These are phyloP conservation scores for Edolisoma coerulescens DNA, from an alignment of 2,113 vertebrate genomes.

Conservation along the genomic window DNA sequence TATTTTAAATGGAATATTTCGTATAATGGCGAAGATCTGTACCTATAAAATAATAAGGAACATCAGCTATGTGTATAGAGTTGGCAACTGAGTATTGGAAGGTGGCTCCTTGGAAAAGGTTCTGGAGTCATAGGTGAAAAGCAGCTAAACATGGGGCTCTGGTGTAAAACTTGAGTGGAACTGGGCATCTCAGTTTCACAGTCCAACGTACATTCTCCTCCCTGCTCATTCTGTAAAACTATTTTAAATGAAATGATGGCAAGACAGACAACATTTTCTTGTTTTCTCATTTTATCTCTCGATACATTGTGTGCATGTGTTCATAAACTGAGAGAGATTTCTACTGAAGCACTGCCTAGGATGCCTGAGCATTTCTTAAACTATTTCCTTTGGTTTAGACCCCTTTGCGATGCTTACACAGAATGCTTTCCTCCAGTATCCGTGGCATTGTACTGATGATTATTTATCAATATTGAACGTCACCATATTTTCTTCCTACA, in stretches of 20 bases:
- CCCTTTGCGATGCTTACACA: background rate
- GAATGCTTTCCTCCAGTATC: background rate
- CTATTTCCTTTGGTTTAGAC: background rate
- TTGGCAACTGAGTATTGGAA: background rate
- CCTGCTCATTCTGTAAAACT: background rate
- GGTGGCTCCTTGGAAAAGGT: background rate
- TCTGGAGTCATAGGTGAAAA: background rate
- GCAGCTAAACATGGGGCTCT: background rate
- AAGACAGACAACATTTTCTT: background rate
- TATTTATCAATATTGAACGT: background rate
- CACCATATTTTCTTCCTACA: background rate
- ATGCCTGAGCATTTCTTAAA: background rate
- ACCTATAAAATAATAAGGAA: background rate
- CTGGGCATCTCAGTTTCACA: background rate
- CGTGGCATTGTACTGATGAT: background rate
- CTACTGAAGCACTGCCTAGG: background rate
- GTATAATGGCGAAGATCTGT: background rate
- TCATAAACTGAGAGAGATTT: background rate
- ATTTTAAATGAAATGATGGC: background rate
- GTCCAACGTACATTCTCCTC: background rate
- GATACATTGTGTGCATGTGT: fast-evolving
- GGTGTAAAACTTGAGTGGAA: background rate
- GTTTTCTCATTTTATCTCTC: background rate
- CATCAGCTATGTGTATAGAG: background rate
- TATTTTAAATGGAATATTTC: background rate